phyloP scores from a whole-genome alignment of 2,888 invertebrate genomes.

The Tiphia femorata region DNA sequence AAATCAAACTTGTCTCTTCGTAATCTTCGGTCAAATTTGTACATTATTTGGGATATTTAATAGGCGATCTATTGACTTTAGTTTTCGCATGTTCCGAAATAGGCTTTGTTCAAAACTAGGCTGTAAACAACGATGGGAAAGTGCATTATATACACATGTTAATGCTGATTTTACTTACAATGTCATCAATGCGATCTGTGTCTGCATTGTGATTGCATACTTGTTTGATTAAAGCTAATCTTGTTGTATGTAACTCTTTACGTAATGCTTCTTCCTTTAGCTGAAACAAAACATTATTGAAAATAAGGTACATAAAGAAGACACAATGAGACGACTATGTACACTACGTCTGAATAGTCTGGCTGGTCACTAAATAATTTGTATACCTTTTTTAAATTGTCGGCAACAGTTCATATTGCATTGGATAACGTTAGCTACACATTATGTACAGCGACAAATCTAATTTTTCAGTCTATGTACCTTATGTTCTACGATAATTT shows the following conservation, averaged over 20 bases:
- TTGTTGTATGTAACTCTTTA: slow-evolving; percentile 82
- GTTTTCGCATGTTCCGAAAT: no score
- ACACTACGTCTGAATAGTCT: no score
- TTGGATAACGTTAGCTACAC: not conserved
- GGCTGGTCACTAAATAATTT: no score
- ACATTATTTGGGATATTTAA: slow-evolving; percentile 6
- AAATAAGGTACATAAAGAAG: not conserved
- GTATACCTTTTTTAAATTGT: no score
- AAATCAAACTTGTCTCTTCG: not conserved
- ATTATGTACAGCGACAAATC: not conserved
- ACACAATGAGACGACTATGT: no score
- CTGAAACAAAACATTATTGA: slow-evolving; percentile 67
- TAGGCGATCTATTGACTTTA: not conserved
- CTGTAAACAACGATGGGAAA: no score
- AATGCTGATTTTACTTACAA: slow-evolving; percentile 70
- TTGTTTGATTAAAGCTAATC: slow-evolving; percentile 79
- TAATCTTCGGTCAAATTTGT: slow-evolving; percentile 3
- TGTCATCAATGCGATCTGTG: slow-evolving; percentile 72
- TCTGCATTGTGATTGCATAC: slow-evolving; percentile 77
- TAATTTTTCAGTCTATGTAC: slow-evolving; percentile 67
- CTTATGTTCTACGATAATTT: slow-evolving; percentile 85
- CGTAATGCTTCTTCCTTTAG: slow-evolving; percentile 82
- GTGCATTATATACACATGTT: not conserved
- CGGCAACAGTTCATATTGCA: no score
- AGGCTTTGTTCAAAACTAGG: no score